A percentile compares a stretch with the other conserved stretches of the same genome.
phyloP scores from a whole-genome alignment of 2,113 vertebrate genomes.

The Clarias macrocephalus region DNA sequence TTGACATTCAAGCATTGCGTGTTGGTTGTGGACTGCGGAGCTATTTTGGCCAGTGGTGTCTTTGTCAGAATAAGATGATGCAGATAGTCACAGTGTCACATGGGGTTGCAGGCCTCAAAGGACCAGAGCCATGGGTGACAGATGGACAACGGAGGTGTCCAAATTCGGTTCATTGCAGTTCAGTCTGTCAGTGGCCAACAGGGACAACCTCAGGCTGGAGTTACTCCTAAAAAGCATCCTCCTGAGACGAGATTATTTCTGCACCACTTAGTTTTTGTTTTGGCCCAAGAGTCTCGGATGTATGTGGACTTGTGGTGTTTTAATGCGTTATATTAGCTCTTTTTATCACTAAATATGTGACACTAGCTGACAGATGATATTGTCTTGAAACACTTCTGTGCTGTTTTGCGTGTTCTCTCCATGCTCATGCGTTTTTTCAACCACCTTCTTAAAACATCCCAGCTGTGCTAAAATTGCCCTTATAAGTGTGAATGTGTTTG shows the following conservation, averaged over 20 bases:
- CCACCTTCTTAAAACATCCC: neutral
- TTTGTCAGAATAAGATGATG: conserved; percentile 23
- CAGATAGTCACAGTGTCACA: conserved; percentile 29
- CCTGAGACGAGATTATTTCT: neutral
- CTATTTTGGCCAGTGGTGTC: conserved; percentile 16
- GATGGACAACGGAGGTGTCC: conserved; percentile 19
- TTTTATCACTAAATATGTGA: neutral
- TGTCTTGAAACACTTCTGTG: neutral
- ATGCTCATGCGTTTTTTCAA: neutral
- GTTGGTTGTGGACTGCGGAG: neutral
- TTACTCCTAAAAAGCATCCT: neutral
- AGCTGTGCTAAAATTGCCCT: neutral
- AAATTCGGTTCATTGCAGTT: conserved; percentile 18
- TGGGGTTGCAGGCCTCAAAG: conserved; percentile 22
- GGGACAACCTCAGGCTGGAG: conserved; percentile 17
- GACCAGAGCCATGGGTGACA: conserved; percentile 24
- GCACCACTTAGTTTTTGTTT: neutral
- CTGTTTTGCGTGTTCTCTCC: neutral
- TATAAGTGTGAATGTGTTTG: neutral
- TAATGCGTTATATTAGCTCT: neutral
- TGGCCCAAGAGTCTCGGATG: neutral
- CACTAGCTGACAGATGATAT: neutral
- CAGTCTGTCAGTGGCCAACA: neutral
- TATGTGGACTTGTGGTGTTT: neutral
- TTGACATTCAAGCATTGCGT: neutral